Evolutionary conservation across 2,888 invertebrate species (phyloP).

Genomic region (Silvanus unidentatus): DNA sequence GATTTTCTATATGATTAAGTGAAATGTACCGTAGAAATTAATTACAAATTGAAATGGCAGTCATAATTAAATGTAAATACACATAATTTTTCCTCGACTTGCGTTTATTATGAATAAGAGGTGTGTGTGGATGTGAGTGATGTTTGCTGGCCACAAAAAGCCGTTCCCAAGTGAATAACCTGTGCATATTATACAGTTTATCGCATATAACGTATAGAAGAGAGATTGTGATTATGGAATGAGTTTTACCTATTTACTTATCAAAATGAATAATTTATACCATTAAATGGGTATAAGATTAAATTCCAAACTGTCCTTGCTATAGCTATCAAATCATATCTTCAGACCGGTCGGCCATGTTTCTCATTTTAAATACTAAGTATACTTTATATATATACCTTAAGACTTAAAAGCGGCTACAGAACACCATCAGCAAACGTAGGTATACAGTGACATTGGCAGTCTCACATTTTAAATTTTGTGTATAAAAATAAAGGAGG

Average conservation of each 20-base stretch:
- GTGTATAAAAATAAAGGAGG: constrained; percentile 1
- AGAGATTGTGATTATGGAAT: constrained; percentile 38
- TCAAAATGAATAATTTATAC: constrained; percentile 44
- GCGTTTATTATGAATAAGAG: too few relatives aligned
- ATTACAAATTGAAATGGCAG: too few relatives aligned
- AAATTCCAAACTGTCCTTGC: constrained; percentile 43
- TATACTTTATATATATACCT: too few relatives aligned
- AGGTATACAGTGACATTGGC: too few relatives aligned
- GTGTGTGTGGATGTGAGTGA: too few relatives aligned
- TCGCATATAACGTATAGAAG: constrained; percentile 11
- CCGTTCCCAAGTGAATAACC: constrained; percentile 27
- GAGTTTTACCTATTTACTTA: constrained; percentile 44
- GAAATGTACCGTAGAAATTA: too few relatives aligned
- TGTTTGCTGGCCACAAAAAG: constrained; percentile 11
- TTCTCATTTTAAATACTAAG: constrained; percentile 7
- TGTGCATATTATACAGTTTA: constrained; percentile 16
- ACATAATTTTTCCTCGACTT: too few relatives aligned
- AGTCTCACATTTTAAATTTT: too few relatives aligned
- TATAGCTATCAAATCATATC: constrained; percentile 43
- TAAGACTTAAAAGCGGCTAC: too few relatives aligned
- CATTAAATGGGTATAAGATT: constrained; percentile 42
- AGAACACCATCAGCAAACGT: too few relatives aligned
- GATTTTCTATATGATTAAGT: too few relatives aligned
- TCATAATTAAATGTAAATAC: too few relatives aligned
- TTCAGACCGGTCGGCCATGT: constrained; percentile 37